phyloP scores from a whole-genome alignment of 2,113 vertebrate species.

The Salminus brasiliensis region DNA sequence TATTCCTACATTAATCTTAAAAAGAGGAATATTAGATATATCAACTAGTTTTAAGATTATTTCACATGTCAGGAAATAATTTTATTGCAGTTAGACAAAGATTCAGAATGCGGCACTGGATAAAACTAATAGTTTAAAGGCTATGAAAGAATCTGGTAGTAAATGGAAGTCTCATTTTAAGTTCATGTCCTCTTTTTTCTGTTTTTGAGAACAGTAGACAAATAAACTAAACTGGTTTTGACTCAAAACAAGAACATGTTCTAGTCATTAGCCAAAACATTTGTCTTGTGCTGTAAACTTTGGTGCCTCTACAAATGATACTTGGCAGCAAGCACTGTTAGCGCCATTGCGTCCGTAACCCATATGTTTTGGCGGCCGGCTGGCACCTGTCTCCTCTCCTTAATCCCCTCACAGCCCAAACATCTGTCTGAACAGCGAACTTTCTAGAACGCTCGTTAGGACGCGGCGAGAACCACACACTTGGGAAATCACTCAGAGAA shows the following conservation, averaged over 20 bases:
- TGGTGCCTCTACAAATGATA: not conserved
- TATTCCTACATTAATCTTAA: too few species aligned
- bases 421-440: slow-evolving; percentile 19
- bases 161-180: not conserved
- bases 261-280: not conserved
- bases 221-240: not conserved
- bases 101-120: too few species aligned
- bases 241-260: not conserved
- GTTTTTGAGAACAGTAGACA: not conserved
- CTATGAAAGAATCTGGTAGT: not conserved
- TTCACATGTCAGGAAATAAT: too few species aligned
- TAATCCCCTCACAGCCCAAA: slow-evolving; percentile 10
- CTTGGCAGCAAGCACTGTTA: not conserved
- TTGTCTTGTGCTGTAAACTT: not conserved
- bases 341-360: not conserved
- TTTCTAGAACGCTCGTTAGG: slow-evolving; percentile 8
- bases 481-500: slow-evolving; percentile 30
- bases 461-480: slow-evolving; percentile 3
- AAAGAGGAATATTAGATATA: too few species aligned
- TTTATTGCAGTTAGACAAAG: too few species aligned
- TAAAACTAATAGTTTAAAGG: too few species aligned
- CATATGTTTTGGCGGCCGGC: not conserved
- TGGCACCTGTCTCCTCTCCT: slow-evolving; percentile 23
- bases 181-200: not conserved
- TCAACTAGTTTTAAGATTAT: too few species aligned